Evolutionary conservation across 2,888 invertebrate species (phyloP).

Genomic region (Meiosimyza decipiens): DNA sequence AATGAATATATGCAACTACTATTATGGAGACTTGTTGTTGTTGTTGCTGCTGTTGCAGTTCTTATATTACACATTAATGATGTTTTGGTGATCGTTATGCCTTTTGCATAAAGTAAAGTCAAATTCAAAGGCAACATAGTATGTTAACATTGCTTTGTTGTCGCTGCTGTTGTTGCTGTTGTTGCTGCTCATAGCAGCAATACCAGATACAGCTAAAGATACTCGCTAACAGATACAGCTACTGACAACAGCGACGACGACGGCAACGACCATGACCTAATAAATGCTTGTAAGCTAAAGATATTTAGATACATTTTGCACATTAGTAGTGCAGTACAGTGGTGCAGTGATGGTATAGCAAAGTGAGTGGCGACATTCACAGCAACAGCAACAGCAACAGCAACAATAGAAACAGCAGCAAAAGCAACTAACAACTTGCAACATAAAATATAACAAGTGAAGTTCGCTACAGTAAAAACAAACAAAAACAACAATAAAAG

Average conservation of each 20-base stretch:
- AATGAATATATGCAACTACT: too few species aligned
- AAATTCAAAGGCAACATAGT: conserved; percentile 14
- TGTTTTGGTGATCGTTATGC: conserved; percentile 21
- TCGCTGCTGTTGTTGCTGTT: neutral
- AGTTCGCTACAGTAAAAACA: neutral
- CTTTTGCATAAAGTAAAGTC: conserved; percentile 17
- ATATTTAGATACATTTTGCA: conserved; percentile 25
- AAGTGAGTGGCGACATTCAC: too few species aligned
- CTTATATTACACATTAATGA: conserved; percentile 9
- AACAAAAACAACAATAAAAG: neutral
- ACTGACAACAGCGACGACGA: conserved; percentile 31
- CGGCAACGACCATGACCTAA: conserved; percentile 48
- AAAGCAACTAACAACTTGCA: neutral
- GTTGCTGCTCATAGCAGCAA: neutral
- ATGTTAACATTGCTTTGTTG: neutral
- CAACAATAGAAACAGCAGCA: neutral
- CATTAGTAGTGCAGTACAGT: neutral
- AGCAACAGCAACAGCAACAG: conserved; percentile 12
- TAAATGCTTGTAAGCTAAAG: conserved; percentile 46
- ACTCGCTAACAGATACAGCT: conserved; percentile 8
- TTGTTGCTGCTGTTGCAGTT: conserved; percentile 23
- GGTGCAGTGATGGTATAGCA: neutral
- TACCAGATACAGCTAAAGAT: conserved; percentile 21
- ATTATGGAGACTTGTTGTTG: too few species aligned
- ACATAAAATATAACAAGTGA: conserved; percentile 13